Evolutionary conservation across 2,888 invertebrate genomes (phyloP), one percentile per base, ranked within the genome.

Genomic region (Drosophila helvetica): DNA sequence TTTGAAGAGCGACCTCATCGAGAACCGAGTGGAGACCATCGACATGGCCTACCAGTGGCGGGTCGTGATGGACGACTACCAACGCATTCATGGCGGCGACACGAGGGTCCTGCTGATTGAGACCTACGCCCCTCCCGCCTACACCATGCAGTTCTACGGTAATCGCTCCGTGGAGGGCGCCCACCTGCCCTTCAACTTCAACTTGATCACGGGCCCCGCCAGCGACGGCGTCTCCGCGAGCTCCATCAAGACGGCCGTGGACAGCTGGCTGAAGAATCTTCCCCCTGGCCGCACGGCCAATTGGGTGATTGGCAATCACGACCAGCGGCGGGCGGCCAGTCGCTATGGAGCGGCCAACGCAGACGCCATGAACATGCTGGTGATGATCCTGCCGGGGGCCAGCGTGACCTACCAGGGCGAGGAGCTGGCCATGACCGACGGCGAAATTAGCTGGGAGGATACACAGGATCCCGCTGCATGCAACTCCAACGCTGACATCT

Each of bases 281-380:
- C 89, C 90, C 0, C 54, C 82, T 0, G 88, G 84, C 3, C 87
- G 86, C 7, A 86, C 80, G 0, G 84, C 90, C 33, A 90, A 90
- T 27, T 91, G 90, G 90, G 90, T 90, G 94, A 93, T 94, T 48
- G 95, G 95, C 3, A 96, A 95, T 90, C 95, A 95, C 79, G 95
- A 96, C 90, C 93, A 94, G 76, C 93, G 93, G 63, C 92, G 95
- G 58, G 93, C 94, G 86, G 94, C 94, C 0, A 93, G 93, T 1
- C 93, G 95, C 1, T 94, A 94, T 82, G 95, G 95, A 0, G 90
- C 90, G 0, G 93, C 94, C 56, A 93, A 95, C 77, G 94, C 95
- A 0, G 97, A 97, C 90, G 95, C 95, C 15, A 93, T 97, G 83
- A 96, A 96, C 86, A 96, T 98, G 93, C 84, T 96, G 33, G 90